Evolutionary conservation across 2,797 vertebrate species (phyloP), one percentile per base, ranked within the genome.

Genomic region (Lagodon rhomboides): DNA sequence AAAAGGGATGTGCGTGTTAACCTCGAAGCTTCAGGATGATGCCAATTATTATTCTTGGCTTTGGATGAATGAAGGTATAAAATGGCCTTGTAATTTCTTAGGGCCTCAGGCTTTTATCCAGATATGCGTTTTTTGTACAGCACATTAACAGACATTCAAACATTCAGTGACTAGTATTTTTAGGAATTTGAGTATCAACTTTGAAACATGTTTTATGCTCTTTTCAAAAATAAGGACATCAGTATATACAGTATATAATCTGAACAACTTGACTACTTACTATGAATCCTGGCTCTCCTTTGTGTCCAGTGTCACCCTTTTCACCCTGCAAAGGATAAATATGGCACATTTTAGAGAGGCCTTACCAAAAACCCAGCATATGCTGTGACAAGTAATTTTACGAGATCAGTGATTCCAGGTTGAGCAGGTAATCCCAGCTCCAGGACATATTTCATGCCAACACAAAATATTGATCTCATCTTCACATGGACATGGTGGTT

Each of bases 251-350:
- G 38, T 1, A 46, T 62, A 38, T 51, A 0, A 61, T 67, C n/a
- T 2, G 66, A 58, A 56, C 34, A 9, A 38, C 8, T 38, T 9
- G n/a, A 50, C 1, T 10, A 96, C 98, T 97, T 89, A 99, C 98
- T 72, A 93, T 96, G 67, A 97, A 96, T 80, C 98, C 98, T 25
- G 91, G 87, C 72, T 93, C 88, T 79, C 98, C 98, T 88, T 95
- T 97, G 85, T 89, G 96, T 62, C 98, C 98, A 1, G 83, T 75
- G 51, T 94, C 94, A 12, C 98, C 98, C 68, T 91, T 95, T 95
- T 99, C 97, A 86, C 97, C 98, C 98, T 99, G 92, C n/a, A 27
- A 92, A 90, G 73, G 25, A 61, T 58, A 88, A 87, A 74, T 4
- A 59, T 30, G 11, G 44, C 1, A 34, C 4, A 68, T 22, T 55